Conservation (phyloP, 2,888 invertebrate species). For the Nysson spinosus region DNA sequence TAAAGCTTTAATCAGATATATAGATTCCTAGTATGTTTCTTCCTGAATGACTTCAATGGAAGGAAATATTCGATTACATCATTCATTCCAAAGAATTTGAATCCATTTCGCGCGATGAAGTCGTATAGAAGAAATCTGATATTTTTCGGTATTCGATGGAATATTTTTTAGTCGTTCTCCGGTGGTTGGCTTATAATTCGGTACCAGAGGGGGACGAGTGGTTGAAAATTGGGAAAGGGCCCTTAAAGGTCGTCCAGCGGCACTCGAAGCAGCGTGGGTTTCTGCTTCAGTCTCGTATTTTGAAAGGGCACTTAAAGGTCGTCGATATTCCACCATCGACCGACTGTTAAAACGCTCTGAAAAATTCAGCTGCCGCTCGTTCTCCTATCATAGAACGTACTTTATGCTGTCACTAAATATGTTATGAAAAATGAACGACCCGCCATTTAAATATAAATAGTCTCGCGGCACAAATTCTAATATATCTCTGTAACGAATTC, state of each 20-base stretch:
- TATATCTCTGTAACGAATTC: background rate
- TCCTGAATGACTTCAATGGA: no score
- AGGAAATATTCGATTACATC: no score
- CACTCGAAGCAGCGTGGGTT: conserved; percentile 2
- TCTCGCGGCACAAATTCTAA: background rate
- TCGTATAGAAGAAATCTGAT: no score
- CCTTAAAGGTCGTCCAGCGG: conserved; percentile 30
- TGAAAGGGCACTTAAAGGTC: conserved; percentile 46
- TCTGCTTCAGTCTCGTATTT: conserved; percentile 6
- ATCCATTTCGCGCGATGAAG: no score
- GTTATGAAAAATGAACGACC: conserved; percentile 35
- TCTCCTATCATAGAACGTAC: background rate
- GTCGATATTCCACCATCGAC: conserved; percentile 47
- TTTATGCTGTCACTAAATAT: conserved; percentile 4
- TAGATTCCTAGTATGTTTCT: no score
- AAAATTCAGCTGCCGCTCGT: conserved; percentile 35
- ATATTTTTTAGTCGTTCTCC: background rate
- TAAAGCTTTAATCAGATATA: no score
- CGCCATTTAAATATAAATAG: conserved; percentile 27
- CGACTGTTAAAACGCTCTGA: conserved; percentile 30
- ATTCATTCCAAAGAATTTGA: no score
- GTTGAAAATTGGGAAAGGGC: conserved; percentile 19
- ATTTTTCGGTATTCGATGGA: background rate
- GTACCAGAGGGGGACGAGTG: background rate
- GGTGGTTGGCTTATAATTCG: background rate